phyloP scores from a whole-genome alignment of 1,140 invertebrate species.

The Nasonia longicornis region DNA sequence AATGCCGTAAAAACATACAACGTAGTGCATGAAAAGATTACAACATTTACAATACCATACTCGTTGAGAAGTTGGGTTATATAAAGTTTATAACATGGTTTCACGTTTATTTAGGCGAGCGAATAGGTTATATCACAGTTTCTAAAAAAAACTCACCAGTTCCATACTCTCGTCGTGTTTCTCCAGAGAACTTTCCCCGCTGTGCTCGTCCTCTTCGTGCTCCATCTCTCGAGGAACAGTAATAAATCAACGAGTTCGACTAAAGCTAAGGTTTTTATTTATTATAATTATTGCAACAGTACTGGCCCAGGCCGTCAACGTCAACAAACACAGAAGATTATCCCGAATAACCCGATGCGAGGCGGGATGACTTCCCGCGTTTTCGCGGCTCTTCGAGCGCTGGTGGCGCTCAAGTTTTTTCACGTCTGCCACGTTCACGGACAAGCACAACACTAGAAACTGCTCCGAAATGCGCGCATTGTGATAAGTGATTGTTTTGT shows the following conservation, averaged over 20 bases:
- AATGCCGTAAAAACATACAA: background rate
- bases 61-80: background rate
- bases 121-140: conserved; percentile 26
- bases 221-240: background rate
- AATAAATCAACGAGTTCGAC: background rate
- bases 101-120: background rate
- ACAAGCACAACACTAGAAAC: background rate
- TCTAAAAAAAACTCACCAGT: conserved; percentile 9
- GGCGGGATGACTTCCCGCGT: conserved; percentile 37
- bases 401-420: background rate
- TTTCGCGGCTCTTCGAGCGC: background rate
- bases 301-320: conserved; percentile 16
- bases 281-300: background rate
- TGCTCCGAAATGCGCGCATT: too few species aligned
- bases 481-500: background rate
- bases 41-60: background rate
- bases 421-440: background rate
- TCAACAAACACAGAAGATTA: conserved; percentile 37
- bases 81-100: background rate
- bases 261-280: background rate
- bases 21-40: background rate
- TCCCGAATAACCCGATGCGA: background rate
- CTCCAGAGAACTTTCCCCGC: background rate
- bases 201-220: background rate
- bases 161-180: conserved; percentile 16